Percentiles rank a stretch among this genome's conserved stretches.
phyloP scores from a whole-genome alignment of 2,888 invertebrate species.

The Proisotoma minuta region DNA sequence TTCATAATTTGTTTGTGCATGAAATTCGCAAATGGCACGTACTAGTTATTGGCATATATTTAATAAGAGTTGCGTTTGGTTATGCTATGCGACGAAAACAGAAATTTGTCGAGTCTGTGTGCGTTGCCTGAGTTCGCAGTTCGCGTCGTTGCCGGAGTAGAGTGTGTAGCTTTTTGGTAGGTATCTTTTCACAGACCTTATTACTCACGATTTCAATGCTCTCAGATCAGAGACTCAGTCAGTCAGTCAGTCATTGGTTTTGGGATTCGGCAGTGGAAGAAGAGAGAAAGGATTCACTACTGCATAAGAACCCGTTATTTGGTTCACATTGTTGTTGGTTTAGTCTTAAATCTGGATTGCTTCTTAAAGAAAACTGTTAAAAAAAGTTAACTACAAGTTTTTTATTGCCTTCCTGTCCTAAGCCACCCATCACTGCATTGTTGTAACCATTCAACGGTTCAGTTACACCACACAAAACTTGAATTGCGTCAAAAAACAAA shows the following conservation, averaged over 20 bases:
- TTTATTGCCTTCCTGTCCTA: not conserved
- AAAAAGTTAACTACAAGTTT: constrained; percentile 8
- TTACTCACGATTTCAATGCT: not conserved
- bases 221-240: not conserved
- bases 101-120: too few species aligned
- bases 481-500: not conserved
- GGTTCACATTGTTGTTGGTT: constrained; percentile 12
- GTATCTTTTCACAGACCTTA: not conserved
- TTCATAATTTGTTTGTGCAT: not conserved
- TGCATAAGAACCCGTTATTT: constrained; percentile 17
- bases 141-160: constrained; percentile 2
- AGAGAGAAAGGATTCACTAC: constrained; percentile 13
- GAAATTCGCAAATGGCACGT: not conserved
- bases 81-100: not conserved
- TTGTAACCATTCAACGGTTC: not conserved
- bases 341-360: not conserved
- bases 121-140: not conserved
- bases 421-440: not conserved
- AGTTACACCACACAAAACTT: not conserved
- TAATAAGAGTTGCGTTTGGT: not conserved
- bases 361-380: not conserved
- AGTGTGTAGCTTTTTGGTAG: not conserved
- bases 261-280: constrained; percentile 13
- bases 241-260: constrained; percentile 17
- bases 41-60: too few species aligned